phyloP scores from a whole-genome alignment of 2,888 invertebrate genomes.

The Rhagium mordax region DNA sequence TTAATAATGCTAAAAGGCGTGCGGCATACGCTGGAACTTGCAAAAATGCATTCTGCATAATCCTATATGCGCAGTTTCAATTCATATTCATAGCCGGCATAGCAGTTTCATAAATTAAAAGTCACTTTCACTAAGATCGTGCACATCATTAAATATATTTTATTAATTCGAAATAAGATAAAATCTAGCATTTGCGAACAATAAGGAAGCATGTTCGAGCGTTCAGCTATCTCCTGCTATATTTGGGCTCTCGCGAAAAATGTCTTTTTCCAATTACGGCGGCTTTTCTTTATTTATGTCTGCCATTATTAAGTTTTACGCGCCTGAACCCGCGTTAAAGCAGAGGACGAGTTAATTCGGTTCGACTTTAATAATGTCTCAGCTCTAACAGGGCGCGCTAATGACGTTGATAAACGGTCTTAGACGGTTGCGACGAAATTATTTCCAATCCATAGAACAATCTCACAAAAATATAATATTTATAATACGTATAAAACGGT shows the following conservation, averaged over 20 bases:
- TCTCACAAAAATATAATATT: no score
- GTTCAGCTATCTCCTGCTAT: background rate
- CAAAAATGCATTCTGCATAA: background rate
- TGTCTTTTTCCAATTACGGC: slow-evolving; percentile 13
- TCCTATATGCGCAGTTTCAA: slow-evolving; percentile 19
- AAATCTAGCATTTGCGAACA: slow-evolving; percentile 34
- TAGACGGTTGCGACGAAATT: no score
- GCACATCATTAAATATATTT: slow-evolving; percentile 46
- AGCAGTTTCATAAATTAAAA: slow-evolving; percentile 47
- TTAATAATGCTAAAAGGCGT: background rate
- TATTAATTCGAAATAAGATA: slow-evolving; percentile 45
- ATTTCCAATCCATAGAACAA: no score
- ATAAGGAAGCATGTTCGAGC: slow-evolving; percentile 20
- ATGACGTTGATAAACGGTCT: no score
- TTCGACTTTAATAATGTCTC: background rate
- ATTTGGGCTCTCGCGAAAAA: slow-evolving; percentile 24
- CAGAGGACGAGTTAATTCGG: background rate
- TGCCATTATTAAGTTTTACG: background rate
- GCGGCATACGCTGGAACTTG: background rate
- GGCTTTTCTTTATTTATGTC: background rate
- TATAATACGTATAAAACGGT: no score
- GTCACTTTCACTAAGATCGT: slow-evolving; percentile 48
- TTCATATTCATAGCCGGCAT: slow-evolving; percentile 43
- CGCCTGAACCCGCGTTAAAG: background rate
- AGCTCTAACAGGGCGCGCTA: background rate